Base-by-base conservation (phyloP, 1,140 invertebrate species). In the Microvelia longipes region DNA sequence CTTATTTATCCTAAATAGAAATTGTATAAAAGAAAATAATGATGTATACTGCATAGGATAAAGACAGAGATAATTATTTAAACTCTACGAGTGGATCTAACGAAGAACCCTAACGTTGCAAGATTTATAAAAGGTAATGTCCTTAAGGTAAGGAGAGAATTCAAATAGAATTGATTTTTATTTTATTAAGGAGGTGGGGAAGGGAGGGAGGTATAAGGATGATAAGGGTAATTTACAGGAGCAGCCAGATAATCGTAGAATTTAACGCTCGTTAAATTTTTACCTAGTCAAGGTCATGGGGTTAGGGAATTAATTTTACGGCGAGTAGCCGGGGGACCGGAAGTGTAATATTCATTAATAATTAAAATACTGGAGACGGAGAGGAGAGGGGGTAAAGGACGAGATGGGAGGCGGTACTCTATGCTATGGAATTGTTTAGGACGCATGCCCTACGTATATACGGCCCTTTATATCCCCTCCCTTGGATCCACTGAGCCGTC, bases 341-440 rank as follows among this genome's bases (percentile, higher is more conserved):
- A 68, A 29, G 28, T 29, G 28, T 68, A 68, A 68, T 29, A 27
- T 29, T 68, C 28, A 68, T 68, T 30, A 68, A 68, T 68, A 68
- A 68, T 29, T 68, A 30, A 68, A 30, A 50, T 19, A 1, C 26
- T 2, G 29, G 29, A 28, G 29, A 28, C 28, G 67, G 67, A 29
- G 15, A 19, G 63, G 63, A 24, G 63, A 13, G 66, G 66, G 11
- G 66, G 66, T 26, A 24, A 11, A 65, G n/a, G 63, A 5, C 5
- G 63, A 11, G 11, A 2, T 11, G 63, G 5, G 63, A 27, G 63
- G 63, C 66, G 28, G 24, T 13, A 26, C 66, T 13, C 29, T 24
- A 67, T 67, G 66, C 13, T 26, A 27, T 26, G 2, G 66, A 29
- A 5, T n/a, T 28, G 60, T n/a, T n/a, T n/a, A n/a, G n/a, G n/a